phyloP scores from a whole-genome alignment of 23 tunicate genomes.

The Styela plicata region DNA sequence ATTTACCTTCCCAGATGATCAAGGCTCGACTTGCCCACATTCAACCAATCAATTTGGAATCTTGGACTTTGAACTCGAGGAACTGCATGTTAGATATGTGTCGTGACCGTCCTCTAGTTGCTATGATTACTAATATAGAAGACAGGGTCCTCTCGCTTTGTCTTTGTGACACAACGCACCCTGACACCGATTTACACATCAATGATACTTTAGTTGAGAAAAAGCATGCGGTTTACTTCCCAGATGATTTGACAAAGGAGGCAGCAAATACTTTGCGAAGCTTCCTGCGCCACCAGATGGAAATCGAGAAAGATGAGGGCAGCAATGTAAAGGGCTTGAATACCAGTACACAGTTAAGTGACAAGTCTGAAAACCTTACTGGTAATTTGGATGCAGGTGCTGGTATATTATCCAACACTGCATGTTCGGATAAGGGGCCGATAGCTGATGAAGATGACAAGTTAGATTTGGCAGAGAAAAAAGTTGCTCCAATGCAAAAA shows the following conservation, averaged over 20 bases:
- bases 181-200: constrained; percentile 33
- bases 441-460: neutral
- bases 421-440: neutral
- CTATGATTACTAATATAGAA: constrained; percentile 39
- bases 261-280: constrained; percentile 7
- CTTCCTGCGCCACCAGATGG: neutral
- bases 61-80: constrained; percentile 44
- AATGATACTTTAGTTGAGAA: constrained; percentile 51
- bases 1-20: constrained; percentile 59
- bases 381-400: neutral
- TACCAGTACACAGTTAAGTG: neutral
- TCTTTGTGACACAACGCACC: constrained; percentile 54
- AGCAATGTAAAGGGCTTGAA: neutral
- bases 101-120: constrained; percentile 50
- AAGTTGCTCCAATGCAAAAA: neutral
- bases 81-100: constrained; percentile 55
- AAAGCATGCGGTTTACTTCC: constrained; percentile 38
- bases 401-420: neutral
- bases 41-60: constrained; percentile 36
- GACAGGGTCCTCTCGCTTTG: constrained; percentile 34
- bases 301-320: neutral
- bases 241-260: constrained; percentile 13
- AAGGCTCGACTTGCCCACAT: constrained; percentile 56
- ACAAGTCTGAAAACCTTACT: neutral
- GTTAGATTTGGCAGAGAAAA: neutral